Conservation (phyloP, 2,888 invertebrate species). For the Nebria brevicollis region DNA sequence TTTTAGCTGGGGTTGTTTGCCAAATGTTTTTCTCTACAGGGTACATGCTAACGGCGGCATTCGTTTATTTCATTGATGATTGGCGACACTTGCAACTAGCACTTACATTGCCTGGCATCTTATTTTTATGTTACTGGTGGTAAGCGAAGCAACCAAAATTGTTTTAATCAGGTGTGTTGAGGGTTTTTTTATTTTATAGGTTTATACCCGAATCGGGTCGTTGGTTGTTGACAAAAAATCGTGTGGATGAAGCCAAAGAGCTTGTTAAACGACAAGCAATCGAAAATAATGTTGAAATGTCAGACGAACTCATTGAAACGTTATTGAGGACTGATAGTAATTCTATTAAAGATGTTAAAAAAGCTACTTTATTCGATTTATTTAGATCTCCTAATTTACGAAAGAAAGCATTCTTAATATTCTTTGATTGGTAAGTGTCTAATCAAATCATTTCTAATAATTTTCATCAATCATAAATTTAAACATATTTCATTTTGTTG, state of each 20-base stretch:
- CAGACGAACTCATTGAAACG: conserved; percentile 66
- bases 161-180: not conserved
- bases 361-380: conserved; percentile 69
- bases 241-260: conserved; percentile 70
- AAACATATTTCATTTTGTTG: too few species aligned
- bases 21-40: conserved; percentile 81
- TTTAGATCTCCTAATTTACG: conserved; percentile 73
- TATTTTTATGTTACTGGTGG: conserved; percentile 78
- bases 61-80: conserved; percentile 74
- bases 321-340: conserved; percentile 64
- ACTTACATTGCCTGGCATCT: conserved; percentile 73
- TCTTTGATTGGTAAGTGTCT: conserved; percentile 74
- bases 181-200: conserved; percentile 51
- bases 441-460: not conserved
- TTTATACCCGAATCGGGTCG: conserved; percentile 80
- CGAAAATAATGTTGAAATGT: conserved; percentile 71
- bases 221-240: conserved; percentile 75
- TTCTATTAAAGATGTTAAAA: conserved; percentile 57
- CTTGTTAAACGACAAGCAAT: conserved; percentile 72
- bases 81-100: conserved; percentile 78
- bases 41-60: conserved; percentile 73
- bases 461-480: too few species aligned
- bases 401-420: conserved; percentile 73
- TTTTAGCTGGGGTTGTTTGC: conserved; percentile 76
- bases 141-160: conserved; percentile 53